Conservation (phyloP, 2,113 vertebrate genomes). For the Oryzias woworae region DNA sequence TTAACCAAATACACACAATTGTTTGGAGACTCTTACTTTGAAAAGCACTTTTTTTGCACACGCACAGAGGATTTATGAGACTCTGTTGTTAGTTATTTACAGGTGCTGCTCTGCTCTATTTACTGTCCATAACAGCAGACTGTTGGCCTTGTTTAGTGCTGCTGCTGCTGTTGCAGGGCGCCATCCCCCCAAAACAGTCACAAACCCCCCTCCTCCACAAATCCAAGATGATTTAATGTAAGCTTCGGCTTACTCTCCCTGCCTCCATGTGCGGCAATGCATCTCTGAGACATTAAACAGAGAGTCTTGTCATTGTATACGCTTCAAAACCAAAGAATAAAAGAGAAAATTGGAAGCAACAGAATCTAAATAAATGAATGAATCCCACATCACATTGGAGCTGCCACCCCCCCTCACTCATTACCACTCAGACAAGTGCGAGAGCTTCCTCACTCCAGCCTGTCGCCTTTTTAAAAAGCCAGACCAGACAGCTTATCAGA, state of each 20-base stretch:
- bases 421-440: constrained; percentile 14
- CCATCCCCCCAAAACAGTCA: neutral
- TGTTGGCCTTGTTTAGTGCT: constrained; percentile 66
- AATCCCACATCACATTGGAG: constrained; percentile 23
- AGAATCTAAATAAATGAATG: neutral
- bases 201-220: constrained; percentile 34
- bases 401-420: constrained; percentile 13
- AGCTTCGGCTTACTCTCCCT: constrained; percentile 42
- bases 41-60: too few relatives aligned
- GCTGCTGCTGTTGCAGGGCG: constrained; percentile 12
- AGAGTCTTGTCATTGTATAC: neutral
- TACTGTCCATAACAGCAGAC: constrained; percentile 62
- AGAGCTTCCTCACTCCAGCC: constrained; percentile 26
- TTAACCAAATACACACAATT: neutral
- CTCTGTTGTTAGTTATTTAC: constrained; percentile 62
- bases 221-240: constrained; percentile 48
- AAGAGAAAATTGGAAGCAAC: neutral
- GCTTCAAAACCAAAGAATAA: neutral
- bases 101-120: constrained; percentile 65
- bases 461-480: neutral
- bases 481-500: constrained; percentile 45
- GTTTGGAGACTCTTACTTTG: neutral
- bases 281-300: constrained; percentile 11
- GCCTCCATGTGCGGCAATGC: constrained; percentile 17
- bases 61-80: constrained; percentile 53